phyloP scores from a whole-genome alignment of 2,888 invertebrate species.

The Dicyrtoma fusca region DNA sequence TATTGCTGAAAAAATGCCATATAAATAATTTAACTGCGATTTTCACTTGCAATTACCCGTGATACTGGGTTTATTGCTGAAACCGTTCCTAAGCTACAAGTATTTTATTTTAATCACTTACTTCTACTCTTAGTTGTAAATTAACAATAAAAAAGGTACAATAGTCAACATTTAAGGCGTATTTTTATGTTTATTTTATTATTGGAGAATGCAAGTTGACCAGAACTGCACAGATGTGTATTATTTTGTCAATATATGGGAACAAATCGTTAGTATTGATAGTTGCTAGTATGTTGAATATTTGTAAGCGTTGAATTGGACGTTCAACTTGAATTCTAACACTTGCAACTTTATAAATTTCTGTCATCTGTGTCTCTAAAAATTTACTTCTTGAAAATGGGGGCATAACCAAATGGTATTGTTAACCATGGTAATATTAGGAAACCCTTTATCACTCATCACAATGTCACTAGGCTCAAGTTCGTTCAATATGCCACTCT shows the following conservation, averaged over 20 bases:
- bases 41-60: too few relatives aligned
- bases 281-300: neutral
- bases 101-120: too few relatives aligned
- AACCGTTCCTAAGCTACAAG: too few relatives aligned
- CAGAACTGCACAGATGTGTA: neutral
- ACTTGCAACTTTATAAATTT: conserved; percentile 10
- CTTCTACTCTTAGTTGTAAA: too few relatives aligned
- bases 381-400: conserved; percentile 29
- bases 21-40: too few relatives aligned
- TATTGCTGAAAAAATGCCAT: too few relatives aligned
- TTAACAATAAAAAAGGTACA: too few relatives aligned
- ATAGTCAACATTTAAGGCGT: too few relatives aligned
- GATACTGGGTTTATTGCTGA: too few relatives aligned
- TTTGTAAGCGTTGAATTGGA: neutral
- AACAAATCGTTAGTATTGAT: too few relatives aligned
- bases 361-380: conserved; percentile 10
- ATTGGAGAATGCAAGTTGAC: too few relatives aligned
- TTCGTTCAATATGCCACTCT: conserved; percentile 27
- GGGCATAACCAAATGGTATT: conserved; percentile 33
- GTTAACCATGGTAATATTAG: conserved; percentile 14
- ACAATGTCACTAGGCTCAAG: conserved; percentile 31
- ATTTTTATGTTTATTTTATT: too few relatives aligned
- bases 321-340: conserved; percentile 7
- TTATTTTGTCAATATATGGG: neutral
- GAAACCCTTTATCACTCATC: conserved; percentile 41